A percentile compares a stretch with the other conserved stretches of the same genome.
These are phyloP conservation scores for Centroberyx gerrardi DNA, from an alignment of 2,797 vertebrate species.

Conservation along the genomic window DNA sequence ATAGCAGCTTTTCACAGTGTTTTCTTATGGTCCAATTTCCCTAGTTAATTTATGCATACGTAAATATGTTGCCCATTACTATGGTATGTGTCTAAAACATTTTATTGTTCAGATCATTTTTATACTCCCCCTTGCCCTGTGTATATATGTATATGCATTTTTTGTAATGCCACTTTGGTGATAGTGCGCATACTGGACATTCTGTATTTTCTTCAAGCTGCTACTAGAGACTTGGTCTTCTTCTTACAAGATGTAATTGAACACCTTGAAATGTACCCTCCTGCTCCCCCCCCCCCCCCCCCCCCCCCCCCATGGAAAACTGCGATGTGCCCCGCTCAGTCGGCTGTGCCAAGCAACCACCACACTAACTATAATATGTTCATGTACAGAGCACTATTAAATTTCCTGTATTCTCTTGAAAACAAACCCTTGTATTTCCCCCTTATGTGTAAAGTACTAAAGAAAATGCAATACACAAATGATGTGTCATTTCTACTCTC, in stretches of 20 bases:
- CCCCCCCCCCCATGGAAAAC: slow-evolving; percentile 54
- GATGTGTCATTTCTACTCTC: slow-evolving; percentile 64
- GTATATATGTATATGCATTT: slow-evolving; percentile 45
- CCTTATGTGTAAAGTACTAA: slow-evolving; percentile 89
- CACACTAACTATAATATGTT: slow-evolving; percentile 76
- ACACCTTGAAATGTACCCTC: slow-evolving; percentile 70
- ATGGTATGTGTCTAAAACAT: slow-evolving; percentile 1
- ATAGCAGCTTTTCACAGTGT: slow-evolving; percentile 79
- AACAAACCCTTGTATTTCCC: slow-evolving; percentile 86
- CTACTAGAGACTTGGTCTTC: slow-evolving; percentile 83
- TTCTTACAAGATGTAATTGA: slow-evolving; percentile 75
- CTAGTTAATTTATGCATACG: slow-evolving; percentile 29
- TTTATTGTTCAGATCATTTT: slow-evolving; percentile 33
- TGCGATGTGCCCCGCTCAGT: slow-evolving; percentile 68
- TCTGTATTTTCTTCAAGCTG: slow-evolving; percentile 79
- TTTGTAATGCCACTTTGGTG: slow-evolving; percentile 70
- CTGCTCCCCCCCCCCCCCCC: slow-evolving; percentile 23
- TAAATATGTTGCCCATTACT: slow-evolving; percentile 14
- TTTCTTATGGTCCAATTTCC: slow-evolving; percentile 8
- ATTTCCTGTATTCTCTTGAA: slow-evolving; percentile 87
- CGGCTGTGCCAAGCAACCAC: slow-evolving; percentile 65
- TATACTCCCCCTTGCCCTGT: slow-evolving; percentile 33
- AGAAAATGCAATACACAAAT: slow-evolving; percentile 84
- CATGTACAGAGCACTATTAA: slow-evolving; percentile 88
- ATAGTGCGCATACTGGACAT: slow-evolving; percentile 63